Conservation (phyloP, 2,888 invertebrate species). For the Xiphydria camelus region DNA sequence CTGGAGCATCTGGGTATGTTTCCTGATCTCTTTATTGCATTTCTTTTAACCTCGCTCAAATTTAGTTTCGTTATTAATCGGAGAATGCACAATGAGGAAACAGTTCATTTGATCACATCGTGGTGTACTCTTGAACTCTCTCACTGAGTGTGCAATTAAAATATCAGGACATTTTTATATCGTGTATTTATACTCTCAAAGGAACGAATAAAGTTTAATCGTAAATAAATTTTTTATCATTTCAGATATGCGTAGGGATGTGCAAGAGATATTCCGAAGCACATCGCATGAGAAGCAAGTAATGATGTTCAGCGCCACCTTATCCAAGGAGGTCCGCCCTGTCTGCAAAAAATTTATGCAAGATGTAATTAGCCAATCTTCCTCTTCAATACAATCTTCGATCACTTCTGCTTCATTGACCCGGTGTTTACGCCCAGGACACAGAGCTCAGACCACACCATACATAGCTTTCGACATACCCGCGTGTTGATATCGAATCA, state of each 20-base stretch:
- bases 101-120: too few species aligned
- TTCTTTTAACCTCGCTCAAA: too few species aligned
- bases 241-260: conserved; percentile 97
- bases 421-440: conserved; percentile 49
- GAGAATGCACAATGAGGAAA: too few species aligned
- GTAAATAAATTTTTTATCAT: conserved; percentile 40
- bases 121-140: too few species aligned
- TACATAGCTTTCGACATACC: conserved; percentile 44
- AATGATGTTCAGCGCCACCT: conserved; percentile 99
- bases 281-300: conserved; percentile 99
- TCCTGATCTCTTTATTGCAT: background rate
- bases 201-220: background rate
- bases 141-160: background rate
- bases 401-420: conserved; percentile 50
- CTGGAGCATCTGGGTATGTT: conserved; percentile 85
- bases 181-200: background rate
- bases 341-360: conserved; percentile 99
- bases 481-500: too few species aligned
- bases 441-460: conserved; percentile 48
- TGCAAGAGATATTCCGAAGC: conserved; percentile 98
- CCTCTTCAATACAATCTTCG: conserved; percentile 55
- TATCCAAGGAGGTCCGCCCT: conserved; percentile 98
- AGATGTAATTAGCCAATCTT: conserved; percentile 77
- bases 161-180: background rate
- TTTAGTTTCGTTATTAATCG: too few species aligned